Evolutionary conservation across 1,140 invertebrate genomes (phyloP).

Genomic region (Drosophila sp.): DNA sequence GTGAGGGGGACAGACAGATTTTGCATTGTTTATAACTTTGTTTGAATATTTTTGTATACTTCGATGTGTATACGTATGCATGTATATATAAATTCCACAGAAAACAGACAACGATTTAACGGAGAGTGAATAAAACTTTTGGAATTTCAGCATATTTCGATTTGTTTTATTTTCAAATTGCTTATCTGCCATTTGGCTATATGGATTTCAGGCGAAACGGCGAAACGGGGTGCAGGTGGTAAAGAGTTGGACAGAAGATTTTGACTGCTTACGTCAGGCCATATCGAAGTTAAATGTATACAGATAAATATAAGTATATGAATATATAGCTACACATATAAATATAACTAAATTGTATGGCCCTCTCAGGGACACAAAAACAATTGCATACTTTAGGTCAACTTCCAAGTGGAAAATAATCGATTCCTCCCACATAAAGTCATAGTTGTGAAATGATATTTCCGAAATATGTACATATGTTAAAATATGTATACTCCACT

Average conservation of each 20-base stretch:
- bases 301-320: too few species aligned
- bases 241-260: not conserved
- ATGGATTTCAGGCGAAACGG: too few species aligned
- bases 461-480: too few species aligned
- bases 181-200: not conserved
- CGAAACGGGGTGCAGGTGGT: not conserved
- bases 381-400: too few species aligned
- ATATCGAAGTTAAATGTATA: not conserved
- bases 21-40: slow-evolving; percentile 8
- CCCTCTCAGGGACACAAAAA: too few species aligned
- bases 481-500: not conserved
- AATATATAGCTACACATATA: too few species aligned
- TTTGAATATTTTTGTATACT: not conserved
- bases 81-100: slow-evolving; percentile 9
- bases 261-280: slow-evolving; percentile 1
- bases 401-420: too few species aligned
- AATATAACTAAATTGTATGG: too few species aligned
- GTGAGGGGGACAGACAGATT: not conserved
- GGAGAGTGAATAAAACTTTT: slow-evolving; percentile 14
- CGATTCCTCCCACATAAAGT: too few species aligned
- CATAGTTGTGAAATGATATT: too few species aligned
- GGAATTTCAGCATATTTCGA: slow-evolving; percentile 16
- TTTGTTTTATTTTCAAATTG: slow-evolving; percentile 13
- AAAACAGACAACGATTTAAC: slow-evolving; percentile 9
- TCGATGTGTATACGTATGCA: not conserved